Base-by-base conservation (phyloP, 2,888 invertebrate genomes). In the Hipparchia sbordonii region DNA sequence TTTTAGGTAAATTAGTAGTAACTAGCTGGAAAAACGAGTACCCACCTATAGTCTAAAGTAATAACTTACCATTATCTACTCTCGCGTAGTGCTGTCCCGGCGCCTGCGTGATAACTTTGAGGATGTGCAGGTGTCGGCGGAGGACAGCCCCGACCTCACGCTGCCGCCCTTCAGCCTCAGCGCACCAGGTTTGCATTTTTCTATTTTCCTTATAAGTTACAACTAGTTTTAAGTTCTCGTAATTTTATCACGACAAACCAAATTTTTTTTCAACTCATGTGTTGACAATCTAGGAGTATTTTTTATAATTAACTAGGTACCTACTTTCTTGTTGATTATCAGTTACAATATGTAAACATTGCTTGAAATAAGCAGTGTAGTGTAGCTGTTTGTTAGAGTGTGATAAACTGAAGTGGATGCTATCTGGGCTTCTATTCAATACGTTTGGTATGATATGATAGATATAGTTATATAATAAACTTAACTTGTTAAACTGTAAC, bases 121-220 rank as follows among this genome's bases (percentile, higher is more conserved):
- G 74, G 90, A 95, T 70, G 97, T 96, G 46, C 85, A 87, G 52
- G 97, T 98, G 2, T 95, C 96, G 63, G 95, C 97, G n/a, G 96
- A 96, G 10, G 96, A 97, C 56, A 97, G 98, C 84, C 98, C 99
- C 0, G 96, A 99, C 91, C 95, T 99, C 77, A 97, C 95, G 2
- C 89, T 96, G 84, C 84, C 95, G 33, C 98, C 98, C 0, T 99
- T 96, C 86, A 94, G 95, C 74, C 94, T 99, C 76, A 97, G 97
- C n/a, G 95, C 96, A 60, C 91, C 95, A 90, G 98, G 98, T 97
- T 33, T n/a, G 3, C 9, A 10, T 65, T 23, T 51, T 45, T 51
- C 33, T 46, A 59, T 71, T n/a, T 39, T 39, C 39, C 39, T 39
- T 39, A 4, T 39, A 39, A 39, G 39, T 39, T 23, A 23, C 23